Percentiles rank a stretch among this genome's conserved stretches.
These are phyloP conservation scores for Leptopilina myrica DNA, from an alignment of 2,888 invertebrate species.

Conservation along the genomic window DNA sequence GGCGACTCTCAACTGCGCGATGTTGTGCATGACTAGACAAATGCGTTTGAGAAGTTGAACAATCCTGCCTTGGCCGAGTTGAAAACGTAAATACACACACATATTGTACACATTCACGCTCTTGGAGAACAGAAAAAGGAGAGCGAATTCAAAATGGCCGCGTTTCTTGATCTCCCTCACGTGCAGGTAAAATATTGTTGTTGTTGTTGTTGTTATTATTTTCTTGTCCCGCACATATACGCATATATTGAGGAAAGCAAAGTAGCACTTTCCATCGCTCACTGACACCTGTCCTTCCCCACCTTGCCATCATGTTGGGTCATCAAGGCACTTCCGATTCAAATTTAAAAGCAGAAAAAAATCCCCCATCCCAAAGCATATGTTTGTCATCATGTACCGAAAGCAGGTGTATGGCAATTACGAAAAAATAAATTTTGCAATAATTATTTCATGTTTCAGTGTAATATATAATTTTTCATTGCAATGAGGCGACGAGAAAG, in stretches of 20 bases:
- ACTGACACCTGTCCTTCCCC: background rate
- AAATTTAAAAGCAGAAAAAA: background rate
- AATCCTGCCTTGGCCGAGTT: slow-evolving; percentile 64
- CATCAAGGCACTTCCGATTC: slow-evolving; percentile 17
- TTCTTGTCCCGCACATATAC: no score
- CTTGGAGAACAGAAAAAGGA: slow-evolving; percentile 37
- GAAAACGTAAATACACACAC: slow-evolving; percentile 32
- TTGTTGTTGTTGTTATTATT: no score
- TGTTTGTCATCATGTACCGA: background rate
- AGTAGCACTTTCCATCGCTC: slow-evolving; percentile 6
- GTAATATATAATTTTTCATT: background rate
- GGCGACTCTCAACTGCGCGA: slow-evolving; percentile 24
- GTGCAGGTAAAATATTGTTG: background rate
- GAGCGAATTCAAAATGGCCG: slow-evolving; percentile 24
- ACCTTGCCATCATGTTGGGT: background rate
- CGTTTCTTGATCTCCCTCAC: background rate
- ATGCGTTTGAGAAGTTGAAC: slow-evolving; percentile 50
- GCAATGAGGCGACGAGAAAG: background rate
- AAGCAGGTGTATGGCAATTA: background rate
- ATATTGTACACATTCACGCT: background rate
- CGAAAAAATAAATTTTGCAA: slow-evolving; percentile 15
- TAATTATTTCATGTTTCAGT: background rate
- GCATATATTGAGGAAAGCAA: slow-evolving; percentile 7
- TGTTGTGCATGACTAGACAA: slow-evolving; percentile 53
- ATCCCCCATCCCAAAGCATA: background rate